Base-by-base conservation (phyloP, 2,888 invertebrate genomes). In the Gryllus longicercus region DNA sequence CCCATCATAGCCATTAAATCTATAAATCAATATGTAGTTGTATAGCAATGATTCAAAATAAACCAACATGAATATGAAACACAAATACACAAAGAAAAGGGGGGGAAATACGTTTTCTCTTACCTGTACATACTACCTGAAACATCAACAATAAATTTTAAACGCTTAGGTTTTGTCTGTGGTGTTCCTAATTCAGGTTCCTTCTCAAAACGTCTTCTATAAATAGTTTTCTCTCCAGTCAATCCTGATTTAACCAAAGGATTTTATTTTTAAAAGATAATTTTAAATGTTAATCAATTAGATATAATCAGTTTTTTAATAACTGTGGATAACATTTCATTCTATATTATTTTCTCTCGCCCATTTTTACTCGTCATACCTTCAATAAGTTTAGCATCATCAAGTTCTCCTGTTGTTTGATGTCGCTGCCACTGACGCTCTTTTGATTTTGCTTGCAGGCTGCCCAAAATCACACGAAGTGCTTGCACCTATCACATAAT, bases 121-220 rank as follows among this genome's bases (percentile, higher is more conserved):
- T 84, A 92, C 90, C 96, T 92, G 86, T 98, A 98, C 98, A 98
- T 98, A 83, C 96, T 97, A 4, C 98, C 98, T 2, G 97, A 97
- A 0, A 98, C 97, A 87, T 99, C 99, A 0, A 96, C 92, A 0
- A 98, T 93, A 0, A 98, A 89, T 80, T 94, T 91, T 76, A 98
- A 88, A 5, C 95, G 89, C 87, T 98, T 99, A 3, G 98, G 97
- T 85, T 94, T 94, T 83, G 94, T 91, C 82, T 95, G 95, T 0
- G 95, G 95, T 25, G 95, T 90, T 77, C 97, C 98, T 16, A 94
- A 89, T 86, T 97, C 96, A 0, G 97, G 96, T 84, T 95, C 94
- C 83, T 94, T 93, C 83, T 96, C 96, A 4, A 93, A 91, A 74
- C 97, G 89, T 16, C 95, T 90, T 78, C 95, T 91, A 87, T 96